phyloP scores from a whole-genome alignment of 2,797 vertebrate genomes.

The Florisuga fusca region DNA sequence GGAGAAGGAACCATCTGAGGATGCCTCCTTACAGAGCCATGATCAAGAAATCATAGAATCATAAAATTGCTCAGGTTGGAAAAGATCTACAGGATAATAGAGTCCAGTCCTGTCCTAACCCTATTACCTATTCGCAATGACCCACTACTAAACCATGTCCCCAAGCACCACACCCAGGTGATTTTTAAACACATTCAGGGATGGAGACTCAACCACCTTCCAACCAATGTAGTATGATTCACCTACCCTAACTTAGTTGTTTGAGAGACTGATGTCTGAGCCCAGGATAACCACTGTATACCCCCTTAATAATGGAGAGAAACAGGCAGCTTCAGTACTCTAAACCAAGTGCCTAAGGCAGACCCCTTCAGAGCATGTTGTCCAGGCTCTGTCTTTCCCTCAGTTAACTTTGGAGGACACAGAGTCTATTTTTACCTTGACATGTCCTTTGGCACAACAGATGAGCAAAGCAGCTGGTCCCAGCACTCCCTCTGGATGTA shows the following conservation, averaged over 20 bases:
- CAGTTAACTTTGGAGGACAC: background rate
- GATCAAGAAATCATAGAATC: background rate
- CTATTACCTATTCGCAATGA: too few relatives aligned
- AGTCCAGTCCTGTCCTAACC: too few relatives aligned
- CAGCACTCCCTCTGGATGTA: background rate
- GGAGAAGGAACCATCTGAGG: background rate
- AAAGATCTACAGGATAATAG: too few relatives aligned
- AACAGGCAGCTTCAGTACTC: background rate
- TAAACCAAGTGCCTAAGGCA: background rate
- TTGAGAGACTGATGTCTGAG: background rate
- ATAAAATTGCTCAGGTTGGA: too few relatives aligned
- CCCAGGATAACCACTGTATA: background rate
- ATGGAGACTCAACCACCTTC: too few relatives aligned
- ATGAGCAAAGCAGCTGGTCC: background rate
- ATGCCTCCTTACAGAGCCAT: background rate
- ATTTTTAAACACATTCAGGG: too few relatives aligned
- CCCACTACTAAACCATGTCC: too few relatives aligned
- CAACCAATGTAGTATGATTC: background rate
- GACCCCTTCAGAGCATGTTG: background rate
- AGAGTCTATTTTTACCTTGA: background rate
- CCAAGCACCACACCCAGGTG: too few relatives aligned
- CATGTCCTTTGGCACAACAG: background rate
- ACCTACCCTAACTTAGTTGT: background rate
- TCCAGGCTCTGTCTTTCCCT: background rate
- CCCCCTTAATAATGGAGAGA: background rate